phyloP scores from a whole-genome alignment of 2,888 invertebrate species.

The Mesochorus sp. region DNA sequence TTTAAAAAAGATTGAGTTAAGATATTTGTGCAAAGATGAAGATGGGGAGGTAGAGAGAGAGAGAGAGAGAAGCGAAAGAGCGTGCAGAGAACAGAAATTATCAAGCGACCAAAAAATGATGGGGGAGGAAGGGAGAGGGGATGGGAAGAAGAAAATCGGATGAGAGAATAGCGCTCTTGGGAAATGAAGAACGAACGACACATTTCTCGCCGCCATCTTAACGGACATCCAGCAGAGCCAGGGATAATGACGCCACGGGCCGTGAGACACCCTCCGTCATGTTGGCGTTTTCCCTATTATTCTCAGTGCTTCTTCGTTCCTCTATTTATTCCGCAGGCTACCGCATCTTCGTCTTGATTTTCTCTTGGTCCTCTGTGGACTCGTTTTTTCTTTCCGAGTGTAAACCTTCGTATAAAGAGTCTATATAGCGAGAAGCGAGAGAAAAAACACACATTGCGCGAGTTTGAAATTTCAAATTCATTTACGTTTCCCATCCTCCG shows the following conservation, averaged over 20 bases:
- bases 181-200: constrained; percentile 75
- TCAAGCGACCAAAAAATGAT: constrained; percentile 50
- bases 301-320: background rate
- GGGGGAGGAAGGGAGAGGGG: no score
- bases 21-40: background rate
- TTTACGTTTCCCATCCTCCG: constrained; percentile 68
- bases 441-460: constrained; percentile 21
- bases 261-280: constrained; percentile 60
- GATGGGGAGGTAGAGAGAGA: background rate
- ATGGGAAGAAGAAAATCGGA: constrained; percentile 65
- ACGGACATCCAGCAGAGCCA: constrained; percentile 46
- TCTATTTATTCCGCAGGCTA: background rate
- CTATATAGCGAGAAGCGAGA: constrained; percentile 55
- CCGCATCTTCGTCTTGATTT: constrained; percentile 30
- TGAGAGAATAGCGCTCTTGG: constrained; percentile 73
- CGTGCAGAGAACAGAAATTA: constrained; percentile 40
- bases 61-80: background rate
- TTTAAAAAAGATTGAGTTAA: no score
- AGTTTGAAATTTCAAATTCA: constrained; percentile 78
- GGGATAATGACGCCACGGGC: constrained; percentile 60
- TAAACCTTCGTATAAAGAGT: constrained; percentile 45
- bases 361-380: background rate
- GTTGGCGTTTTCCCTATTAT: constrained; percentile 41
- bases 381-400: constrained; percentile 10
- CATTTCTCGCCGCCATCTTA: constrained; percentile 64